phyloP scores from a whole-genome alignment of 2,888 invertebrate species.

The Andrena marginata region DNA sequence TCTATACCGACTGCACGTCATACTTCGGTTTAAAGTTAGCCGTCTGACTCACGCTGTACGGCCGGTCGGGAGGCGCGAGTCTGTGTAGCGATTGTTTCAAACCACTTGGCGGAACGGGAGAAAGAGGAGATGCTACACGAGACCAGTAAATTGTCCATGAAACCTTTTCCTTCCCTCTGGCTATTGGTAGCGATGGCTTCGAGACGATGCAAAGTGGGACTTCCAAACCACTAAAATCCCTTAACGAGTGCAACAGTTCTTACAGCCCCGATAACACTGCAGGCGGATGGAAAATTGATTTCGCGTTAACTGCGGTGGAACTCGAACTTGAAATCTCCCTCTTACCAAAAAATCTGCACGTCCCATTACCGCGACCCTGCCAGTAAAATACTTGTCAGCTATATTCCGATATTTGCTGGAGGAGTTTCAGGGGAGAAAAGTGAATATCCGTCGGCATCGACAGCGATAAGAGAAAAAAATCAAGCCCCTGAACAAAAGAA shows the following conservation, averaged over 20 bases:
- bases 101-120: constrained; percentile 2
- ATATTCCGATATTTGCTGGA: neutral
- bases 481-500: constrained; percentile 24
- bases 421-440: neutral
- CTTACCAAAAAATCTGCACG: too few species aligned
- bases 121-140: neutral
- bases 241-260: too few species aligned
- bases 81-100: constrained; percentile 6
- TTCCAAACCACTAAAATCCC: too few species aligned
- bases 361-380: too few species aligned
- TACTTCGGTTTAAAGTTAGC: constrained; percentile 13
- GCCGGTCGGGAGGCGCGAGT: neutral
- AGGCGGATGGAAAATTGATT: too few species aligned
- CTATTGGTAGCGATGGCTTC: neutral
- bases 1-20: constrained; percentile 75
- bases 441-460: constrained; percentile 1
- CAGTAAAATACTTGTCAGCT: too few species aligned
- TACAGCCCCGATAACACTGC: too few species aligned
- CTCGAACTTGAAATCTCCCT: neutral
- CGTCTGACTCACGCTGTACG: neutral
- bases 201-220: neutral
- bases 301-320: neutral
- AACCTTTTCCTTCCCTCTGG: neutral
- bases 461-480: constrained; percentile 9
- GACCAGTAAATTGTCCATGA: constrained; percentile 16